Base-by-base conservation (phyloP, 2,113 vertebrate genomes). In the Neoarius graeffei region DNA sequence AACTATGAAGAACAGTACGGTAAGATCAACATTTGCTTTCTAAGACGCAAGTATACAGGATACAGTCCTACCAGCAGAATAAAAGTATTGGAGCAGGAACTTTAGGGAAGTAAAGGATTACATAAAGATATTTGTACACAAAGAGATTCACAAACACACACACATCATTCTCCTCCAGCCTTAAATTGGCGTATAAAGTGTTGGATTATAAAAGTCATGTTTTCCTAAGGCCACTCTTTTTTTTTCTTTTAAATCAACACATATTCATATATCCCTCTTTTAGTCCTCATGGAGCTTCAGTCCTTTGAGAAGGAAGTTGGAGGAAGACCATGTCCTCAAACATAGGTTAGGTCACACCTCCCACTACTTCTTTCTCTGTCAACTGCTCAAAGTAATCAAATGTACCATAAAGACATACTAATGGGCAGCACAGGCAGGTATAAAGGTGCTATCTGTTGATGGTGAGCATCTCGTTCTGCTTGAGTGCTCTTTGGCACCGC, bases 21-120 rank as follows among this genome's bases (percentile, higher is more conserved):
- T 94, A 95, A 94, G 94, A 94, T 95, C 94, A 95, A 95, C 93
- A 93, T 94, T 94, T 94, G 92, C 91, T 88, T 94, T 94, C 87
- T 95, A 94, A 96, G 94, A 96, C 95, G 95, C 95, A 95, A 93
- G 95, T 95, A 96, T 95, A 96, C 95, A 95, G 94, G 94, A 94
- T 95, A 96, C 95, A 95, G 94, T 95, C 95, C 95, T 95, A 95
- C 94, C 95, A 96, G 95, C 94, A 94, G 94, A 96, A 96, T 95
- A 96, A 96, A 96, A 95, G 95, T 95, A 96, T 92, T 93, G 92
- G 90, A 94, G 93, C 94, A 94, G 94, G 93, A 94, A 93, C 92
- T 93, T 94, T 94, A 94, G 92, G 92, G 93, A 94, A 95, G 93
- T 93, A 93, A 94, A 91, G 84, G 89, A 89, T 88, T 89, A 91